Evolutionary conservation across 2,888 invertebrate genomes (phyloP).

Genomic region (Andrena marginata): DNA sequence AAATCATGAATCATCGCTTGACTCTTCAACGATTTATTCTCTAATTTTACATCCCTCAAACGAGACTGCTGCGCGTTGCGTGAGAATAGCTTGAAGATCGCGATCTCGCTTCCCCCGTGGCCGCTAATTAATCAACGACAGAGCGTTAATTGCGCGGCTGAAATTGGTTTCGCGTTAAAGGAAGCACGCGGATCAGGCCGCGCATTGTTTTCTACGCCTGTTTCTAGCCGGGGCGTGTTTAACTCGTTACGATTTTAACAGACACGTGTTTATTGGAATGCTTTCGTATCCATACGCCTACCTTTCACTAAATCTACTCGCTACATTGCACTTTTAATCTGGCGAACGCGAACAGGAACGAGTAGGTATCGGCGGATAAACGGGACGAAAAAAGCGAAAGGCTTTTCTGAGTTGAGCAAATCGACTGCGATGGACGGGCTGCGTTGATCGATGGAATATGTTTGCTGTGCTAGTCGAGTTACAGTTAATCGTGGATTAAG

Average conservation of each 20-base stretch:
- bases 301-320: constrained; percentile 40
- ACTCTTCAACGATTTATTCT: background rate
- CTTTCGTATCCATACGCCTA: background rate
- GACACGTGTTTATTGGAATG: constrained; percentile 29
- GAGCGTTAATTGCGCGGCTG: constrained; percentile 31
- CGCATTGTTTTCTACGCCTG: constrained; percentile 39
- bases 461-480: background rate
- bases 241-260: constrained; percentile 23
- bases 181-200: background rate
- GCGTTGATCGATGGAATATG: background rate
- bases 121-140: constrained; percentile 42
- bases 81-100: constrained; percentile 21
- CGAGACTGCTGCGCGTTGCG: constrained; percentile 7
- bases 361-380: background rate
- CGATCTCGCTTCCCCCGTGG: constrained; percentile 11
- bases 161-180: constrained; percentile 29
- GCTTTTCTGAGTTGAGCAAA: background rate
- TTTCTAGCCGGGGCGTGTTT: constrained; percentile 13
- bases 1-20: constrained; percentile 3
- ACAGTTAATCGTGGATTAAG: constrained; percentile 5
- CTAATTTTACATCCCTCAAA: background rate
- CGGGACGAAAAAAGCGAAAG: background rate
- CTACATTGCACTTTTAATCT: too few species aligned
- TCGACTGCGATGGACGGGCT: background rate
- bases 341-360: background rate